A percentile compares a stretch with the other conserved stretches of the same genome.
phyloP scores from a whole-genome alignment of 2,797 vertebrate species.

The Moxostoma hubbsi region DNA sequence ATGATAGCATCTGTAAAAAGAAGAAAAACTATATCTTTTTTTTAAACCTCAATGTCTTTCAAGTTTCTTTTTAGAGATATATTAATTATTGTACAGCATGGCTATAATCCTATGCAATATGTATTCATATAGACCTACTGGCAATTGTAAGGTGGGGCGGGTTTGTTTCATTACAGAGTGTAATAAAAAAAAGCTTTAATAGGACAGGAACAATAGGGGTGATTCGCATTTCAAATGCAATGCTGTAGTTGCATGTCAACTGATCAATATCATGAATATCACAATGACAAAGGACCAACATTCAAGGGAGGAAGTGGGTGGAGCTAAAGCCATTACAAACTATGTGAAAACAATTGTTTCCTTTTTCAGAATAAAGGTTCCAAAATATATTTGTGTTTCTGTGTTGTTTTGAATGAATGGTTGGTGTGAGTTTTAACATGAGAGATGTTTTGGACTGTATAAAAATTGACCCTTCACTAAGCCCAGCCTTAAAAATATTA shows the following conservation, averaged over 20 bases:
- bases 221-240: constrained; percentile 82
- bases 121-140: constrained; percentile 88
- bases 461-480: constrained; percentile 52
- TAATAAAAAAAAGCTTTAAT: constrained; percentile 76
- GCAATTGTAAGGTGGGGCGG: constrained; percentile 80
- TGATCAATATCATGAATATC: constrained; percentile 79
- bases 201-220: constrained; percentile 86
- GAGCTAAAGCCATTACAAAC: constrained; percentile 88
- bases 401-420: constrained; percentile 9
- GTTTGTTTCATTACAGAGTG: constrained; percentile 88
- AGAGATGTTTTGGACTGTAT: background rate
- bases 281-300: constrained; percentile 87
- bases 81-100: constrained; percentile 91
- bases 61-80: constrained; percentile 82
- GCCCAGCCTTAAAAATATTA: background rate
- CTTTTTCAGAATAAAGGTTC: constrained; percentile 94
- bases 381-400: constrained; percentile 69
- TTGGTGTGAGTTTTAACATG: background rate
- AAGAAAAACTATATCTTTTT: constrained; percentile 72
- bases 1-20: constrained; percentile 81
- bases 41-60: constrained; percentile 75
- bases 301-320: constrained; percentile 73
- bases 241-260: constrained; percentile 96
- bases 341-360: constrained; percentile 84
- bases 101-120: constrained; percentile 99